These are phyloP conservation scores for Strigamia crassipes DNA, from an alignment of 2,888 invertebrate species.

Conservation along the genomic window DNA sequence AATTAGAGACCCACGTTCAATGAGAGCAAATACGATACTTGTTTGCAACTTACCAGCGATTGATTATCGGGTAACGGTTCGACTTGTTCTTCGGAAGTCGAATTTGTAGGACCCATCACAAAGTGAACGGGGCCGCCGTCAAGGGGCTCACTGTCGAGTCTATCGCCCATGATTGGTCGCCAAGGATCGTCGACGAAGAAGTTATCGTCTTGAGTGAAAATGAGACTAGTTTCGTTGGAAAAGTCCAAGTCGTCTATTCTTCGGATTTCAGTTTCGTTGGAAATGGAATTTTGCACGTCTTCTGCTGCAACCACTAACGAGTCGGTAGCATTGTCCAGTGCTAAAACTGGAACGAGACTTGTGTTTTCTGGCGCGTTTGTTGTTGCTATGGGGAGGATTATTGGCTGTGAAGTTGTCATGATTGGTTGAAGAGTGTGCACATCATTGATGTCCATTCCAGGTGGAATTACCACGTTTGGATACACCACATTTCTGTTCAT, in stretches of 20 bases:
- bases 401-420: not conserved
- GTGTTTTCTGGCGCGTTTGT: not conserved
- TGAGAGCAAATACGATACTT: too few species aligned
- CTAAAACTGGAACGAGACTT: not conserved
- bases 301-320: not conserved
- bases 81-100: not conserved
- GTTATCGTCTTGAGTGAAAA: not conserved
- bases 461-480: not conserved
- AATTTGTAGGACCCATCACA: not conserved
- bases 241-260: not conserved
- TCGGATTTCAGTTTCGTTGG: not conserved
- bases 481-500: not conserved
- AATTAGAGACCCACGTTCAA: too few species aligned
- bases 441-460: not conserved
- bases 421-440: not conserved
- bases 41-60: not conserved
- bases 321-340: not conserved
- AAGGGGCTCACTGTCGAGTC: not conserved
- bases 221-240: not conserved
- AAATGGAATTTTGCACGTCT: not conserved
- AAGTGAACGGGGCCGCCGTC: not conserved
- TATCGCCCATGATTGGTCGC: not conserved
- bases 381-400: not conserved
- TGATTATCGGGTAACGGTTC: not conserved
- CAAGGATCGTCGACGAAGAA: not conserved